Evolutionary conservation across 1,140 invertebrate genomes (phyloP).

Genomic region (Apis cerana): DNA sequence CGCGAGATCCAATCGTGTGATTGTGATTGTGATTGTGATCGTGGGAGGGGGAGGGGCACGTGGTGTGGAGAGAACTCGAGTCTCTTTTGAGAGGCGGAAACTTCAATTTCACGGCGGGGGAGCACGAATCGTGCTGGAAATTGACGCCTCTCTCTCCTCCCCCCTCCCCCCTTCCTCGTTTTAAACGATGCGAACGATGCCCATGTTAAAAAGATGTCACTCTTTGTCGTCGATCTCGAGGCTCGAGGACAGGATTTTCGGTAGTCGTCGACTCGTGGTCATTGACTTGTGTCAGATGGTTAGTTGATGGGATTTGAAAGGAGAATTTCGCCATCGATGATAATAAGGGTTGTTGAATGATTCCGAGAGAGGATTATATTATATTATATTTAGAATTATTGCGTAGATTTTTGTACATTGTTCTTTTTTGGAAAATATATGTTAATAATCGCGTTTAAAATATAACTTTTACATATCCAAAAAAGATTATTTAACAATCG

Average conservation of each 20-base stretch:
- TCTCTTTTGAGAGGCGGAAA: constrained; percentile 51
- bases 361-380: no score
- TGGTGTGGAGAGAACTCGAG: not conserved
- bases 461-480: no score
- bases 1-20: constrained; percentile 31
- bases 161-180: not conserved
- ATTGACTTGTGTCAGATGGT: not conserved
- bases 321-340: no score
- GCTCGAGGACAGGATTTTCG: not conserved
- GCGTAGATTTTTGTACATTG: no score
- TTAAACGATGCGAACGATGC: not conserved
- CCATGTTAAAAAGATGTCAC: constrained; percentile 1
- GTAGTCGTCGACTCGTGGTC: not conserved
- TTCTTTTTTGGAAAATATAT: no score
- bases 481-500: no score
- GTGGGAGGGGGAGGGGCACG: no score
- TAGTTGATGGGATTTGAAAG: no score
- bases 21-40: constrained; percentile 17
- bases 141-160: not conserved
- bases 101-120: constrained; percentile 57
- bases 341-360: no score
- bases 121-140: constrained; percentile 20
- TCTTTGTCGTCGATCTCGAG: not conserved
- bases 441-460: no score
- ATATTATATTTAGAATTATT: no score